Evolutionary conservation across 1,140 invertebrate genomes (phyloP).

Genomic region (Drosophila rhopaloa): DNA sequence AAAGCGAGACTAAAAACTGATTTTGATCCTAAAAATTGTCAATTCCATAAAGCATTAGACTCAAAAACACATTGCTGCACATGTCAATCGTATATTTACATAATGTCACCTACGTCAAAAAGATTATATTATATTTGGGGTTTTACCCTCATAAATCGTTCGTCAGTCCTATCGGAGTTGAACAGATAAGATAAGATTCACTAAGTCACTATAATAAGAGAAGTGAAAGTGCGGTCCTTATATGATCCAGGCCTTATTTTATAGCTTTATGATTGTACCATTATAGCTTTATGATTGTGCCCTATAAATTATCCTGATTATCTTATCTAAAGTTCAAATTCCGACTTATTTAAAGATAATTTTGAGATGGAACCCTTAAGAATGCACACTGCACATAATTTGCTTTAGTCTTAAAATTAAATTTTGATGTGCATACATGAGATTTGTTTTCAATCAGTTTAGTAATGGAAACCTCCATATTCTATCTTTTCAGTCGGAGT

Average conservation of each 20-base stretch:
- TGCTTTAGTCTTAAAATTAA: background rate
- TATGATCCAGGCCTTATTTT: background rate
- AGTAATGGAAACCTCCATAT: background rate
- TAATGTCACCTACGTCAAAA: slow-evolving; percentile 6
- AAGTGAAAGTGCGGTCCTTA: slow-evolving; percentile 37
- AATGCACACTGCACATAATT: no score
- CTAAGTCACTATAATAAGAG: slow-evolving; percentile 8
- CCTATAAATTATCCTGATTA: slow-evolving; percentile 36
- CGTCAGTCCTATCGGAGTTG: background rate
- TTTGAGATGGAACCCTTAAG: background rate
- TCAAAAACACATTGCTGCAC: background rate
- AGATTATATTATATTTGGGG: slow-evolving; percentile 3
- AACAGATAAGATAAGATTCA: slow-evolving; percentile 23
- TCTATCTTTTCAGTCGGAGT: slow-evolving; percentile 74
- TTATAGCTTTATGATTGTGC: slow-evolving; percentile 18
- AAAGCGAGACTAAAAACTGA: background rate
- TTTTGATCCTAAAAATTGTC: background rate
- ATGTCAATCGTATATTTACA: background rate
- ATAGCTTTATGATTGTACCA: slow-evolving; percentile 16
- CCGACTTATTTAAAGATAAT: background rate
- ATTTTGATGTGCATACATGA: background rate
- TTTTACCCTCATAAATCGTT: slow-evolving; percentile 17
- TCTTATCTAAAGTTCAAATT: slow-evolving; percentile 20
- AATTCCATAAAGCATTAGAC: background rate
- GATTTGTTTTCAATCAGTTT: background rate